Percentiles rank a stretch among this genome's conserved stretches.
Evolutionary conservation across 1,140 invertebrate species (phyloP).

Genomic region (Scaptomyza montana): DNA sequence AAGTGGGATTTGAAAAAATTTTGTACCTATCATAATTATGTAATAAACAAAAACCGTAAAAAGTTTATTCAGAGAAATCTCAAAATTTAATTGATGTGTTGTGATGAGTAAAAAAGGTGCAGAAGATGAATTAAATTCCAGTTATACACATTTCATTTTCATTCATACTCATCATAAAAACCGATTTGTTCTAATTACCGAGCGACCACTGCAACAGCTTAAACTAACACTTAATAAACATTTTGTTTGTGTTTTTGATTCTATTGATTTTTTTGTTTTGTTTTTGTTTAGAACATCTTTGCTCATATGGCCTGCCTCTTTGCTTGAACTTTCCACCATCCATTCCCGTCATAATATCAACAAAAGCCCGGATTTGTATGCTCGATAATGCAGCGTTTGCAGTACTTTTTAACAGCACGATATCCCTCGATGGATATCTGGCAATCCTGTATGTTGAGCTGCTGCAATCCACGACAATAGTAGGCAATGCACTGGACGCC

Average conservation of each 20-base stretch:
- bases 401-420: slow-evolving; percentile 94
- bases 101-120: too few relatives aligned
- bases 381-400: slow-evolving; percentile 95
- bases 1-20: too few relatives aligned
- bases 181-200: not conserved
- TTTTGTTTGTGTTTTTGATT: slow-evolving; percentile 29
- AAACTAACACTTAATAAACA: slow-evolving; percentile 21
- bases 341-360: slow-evolving; percentile 71
- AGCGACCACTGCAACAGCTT: not conserved
- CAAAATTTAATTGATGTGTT: too few relatives aligned
- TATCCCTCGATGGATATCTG: slow-evolving; percentile 94
- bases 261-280: slow-evolving; percentile 12
- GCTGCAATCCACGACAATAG: slow-evolving; percentile 93
- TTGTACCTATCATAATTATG: too few relatives aligned
- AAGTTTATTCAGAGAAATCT: too few relatives aligned
- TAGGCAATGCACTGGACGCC: slow-evolving; percentile 94
- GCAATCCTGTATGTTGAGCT: slow-evolving; percentile 96
- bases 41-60: too few relatives aligned
- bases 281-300: slow-evolving; percentile 60
- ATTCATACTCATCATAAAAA: too few relatives aligned
- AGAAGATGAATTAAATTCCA: too few relatives aligned
- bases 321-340: slow-evolving; percentile 48
- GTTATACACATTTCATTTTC: too few relatives aligned
- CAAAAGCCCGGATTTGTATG: slow-evolving; percentile 97
- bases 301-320: slow-evolving; percentile 77